Evolutionary conservation across 2,113 vertebrate species (phyloP).

Genomic region (Boulengeromyrus knoepffleri): DNA sequence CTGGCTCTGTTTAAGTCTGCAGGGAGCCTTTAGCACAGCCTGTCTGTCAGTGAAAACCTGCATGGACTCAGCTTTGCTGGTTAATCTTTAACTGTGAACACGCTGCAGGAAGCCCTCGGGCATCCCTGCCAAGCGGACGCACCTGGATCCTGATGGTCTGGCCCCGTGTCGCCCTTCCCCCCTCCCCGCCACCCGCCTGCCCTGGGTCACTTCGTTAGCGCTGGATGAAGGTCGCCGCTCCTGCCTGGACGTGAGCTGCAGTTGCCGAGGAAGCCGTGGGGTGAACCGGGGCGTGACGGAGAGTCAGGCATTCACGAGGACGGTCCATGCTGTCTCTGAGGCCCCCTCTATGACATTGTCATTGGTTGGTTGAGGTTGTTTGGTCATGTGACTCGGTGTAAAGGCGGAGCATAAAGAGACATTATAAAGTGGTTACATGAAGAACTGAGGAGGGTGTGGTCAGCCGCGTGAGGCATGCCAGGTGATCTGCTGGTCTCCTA

Average conservation of each 20-base stretch:
- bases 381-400: neutral
- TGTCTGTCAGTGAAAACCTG: neutral
- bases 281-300: neutral
- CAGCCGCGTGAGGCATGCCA: neutral
- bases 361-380: neutral
- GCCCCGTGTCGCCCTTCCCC: neutral
- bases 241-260: neutral
- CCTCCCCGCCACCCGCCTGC: neutral
- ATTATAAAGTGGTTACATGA: neutral
- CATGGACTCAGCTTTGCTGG: conserved; percentile 11
- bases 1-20: neutral
- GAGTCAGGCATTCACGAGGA: neutral
- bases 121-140: conserved; percentile 21
- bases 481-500: neutral
- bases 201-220: neutral
- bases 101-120: conserved; percentile 35
- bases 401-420: neutral
- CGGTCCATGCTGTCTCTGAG: neutral
- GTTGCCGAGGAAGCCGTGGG: neutral
- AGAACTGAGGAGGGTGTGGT: neutral
- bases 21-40: neutral
- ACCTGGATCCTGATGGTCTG: neutral
- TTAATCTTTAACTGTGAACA: conserved; percentile 64
- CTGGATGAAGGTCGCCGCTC: neutral
- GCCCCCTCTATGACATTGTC: neutral